phyloP scores from a whole-genome alignment of 2,797 vertebrate species.

The Labroides dimidiatus region DNA sequence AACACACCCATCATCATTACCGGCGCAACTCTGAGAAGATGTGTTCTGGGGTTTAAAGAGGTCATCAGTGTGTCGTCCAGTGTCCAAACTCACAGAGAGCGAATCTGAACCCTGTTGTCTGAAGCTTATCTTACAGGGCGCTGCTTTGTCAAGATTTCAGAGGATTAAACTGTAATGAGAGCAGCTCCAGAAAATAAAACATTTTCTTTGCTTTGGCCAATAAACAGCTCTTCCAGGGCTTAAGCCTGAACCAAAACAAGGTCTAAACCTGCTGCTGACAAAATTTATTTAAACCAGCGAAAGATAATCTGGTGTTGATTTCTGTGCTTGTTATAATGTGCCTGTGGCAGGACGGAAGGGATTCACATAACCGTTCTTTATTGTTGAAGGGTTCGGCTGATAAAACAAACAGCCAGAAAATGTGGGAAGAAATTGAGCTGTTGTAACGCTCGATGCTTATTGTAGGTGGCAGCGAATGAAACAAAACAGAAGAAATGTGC shows the following conservation, averaged over 20 bases:
- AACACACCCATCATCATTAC: neutral
- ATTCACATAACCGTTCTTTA: slow-evolving; percentile 1
- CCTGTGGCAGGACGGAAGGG: slow-evolving; percentile 2
- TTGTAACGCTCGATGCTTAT: slow-evolving; percentile 19
- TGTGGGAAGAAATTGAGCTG: slow-evolving; percentile 5
- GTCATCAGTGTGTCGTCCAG: slow-evolving; percentile 26
- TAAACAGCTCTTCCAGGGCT: slow-evolving; percentile 1
- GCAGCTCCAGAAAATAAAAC: too few species aligned
- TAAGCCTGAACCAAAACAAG: slow-evolving; percentile 21
- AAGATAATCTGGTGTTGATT: slow-evolving; percentile 16
- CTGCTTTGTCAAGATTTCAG: slow-evolving; percentile 6
- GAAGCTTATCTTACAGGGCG: slow-evolving; percentile 5
- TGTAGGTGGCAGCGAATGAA: slow-evolving; percentile 30
- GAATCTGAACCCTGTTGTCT: slow-evolving; percentile 2
- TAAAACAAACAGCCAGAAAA: slow-evolving; percentile 43
- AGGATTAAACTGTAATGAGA: slow-evolving; percentile 11
- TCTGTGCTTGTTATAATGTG: slow-evolving; percentile 24
- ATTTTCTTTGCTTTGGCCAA: slow-evolving; percentile 12
- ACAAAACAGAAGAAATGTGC: slow-evolving; percentile 35
- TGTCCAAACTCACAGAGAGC: slow-evolving; percentile 25
- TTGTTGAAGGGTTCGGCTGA: slow-evolving; percentile 27
- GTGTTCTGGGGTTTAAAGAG: slow-evolving; percentile 33
- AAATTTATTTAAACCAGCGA: slow-evolving; percentile 7
- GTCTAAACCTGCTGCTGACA: neutral
- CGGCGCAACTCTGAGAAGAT: slow-evolving; percentile 16